Percentiles rank a stretch among this genome's conserved stretches.
Conservation (phyloP, 2,113 vertebrate genomes). For the Melospiza georgiana region DNA sequence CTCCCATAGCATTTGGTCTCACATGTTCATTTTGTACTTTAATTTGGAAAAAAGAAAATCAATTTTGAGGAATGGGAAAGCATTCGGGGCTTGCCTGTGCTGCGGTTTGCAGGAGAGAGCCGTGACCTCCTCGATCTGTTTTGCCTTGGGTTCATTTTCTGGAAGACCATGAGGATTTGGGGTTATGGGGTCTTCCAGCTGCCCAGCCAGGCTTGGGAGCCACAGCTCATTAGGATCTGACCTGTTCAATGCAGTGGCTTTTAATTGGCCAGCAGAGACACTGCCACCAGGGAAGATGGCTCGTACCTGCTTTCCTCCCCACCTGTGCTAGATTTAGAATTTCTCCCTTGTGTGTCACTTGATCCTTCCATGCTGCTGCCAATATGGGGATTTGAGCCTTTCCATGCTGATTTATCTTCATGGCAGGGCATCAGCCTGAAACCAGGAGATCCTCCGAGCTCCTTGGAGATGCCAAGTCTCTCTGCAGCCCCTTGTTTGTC, state of each 20-base stretch:
- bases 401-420: not conserved
- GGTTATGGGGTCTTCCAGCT: not conserved
- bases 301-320: not conserved
- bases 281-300: not conserved
- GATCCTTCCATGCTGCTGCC: not conserved
- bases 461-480: not conserved
- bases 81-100: not conserved
- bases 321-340: not conserved
- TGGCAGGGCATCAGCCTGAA: not conserved
- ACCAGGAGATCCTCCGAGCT: not conserved
- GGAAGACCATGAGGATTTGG: not conserved
- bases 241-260: not conserved
- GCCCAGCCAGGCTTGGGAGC: not conserved
- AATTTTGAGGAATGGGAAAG: not conserved
- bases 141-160: not conserved
- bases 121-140: not conserved
- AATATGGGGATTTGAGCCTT: fast-evolving
- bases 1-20: not conserved
- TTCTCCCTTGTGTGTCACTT: not conserved
- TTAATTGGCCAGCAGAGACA: not conserved
- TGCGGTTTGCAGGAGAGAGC: not conserved
- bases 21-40: constrained; percentile 4
- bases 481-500: not conserved
- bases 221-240: not conserved
- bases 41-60: not conserved